phyloP scores from a whole-genome alignment of 2,113 vertebrate genomes.

The Microcebus murinus region DNA sequence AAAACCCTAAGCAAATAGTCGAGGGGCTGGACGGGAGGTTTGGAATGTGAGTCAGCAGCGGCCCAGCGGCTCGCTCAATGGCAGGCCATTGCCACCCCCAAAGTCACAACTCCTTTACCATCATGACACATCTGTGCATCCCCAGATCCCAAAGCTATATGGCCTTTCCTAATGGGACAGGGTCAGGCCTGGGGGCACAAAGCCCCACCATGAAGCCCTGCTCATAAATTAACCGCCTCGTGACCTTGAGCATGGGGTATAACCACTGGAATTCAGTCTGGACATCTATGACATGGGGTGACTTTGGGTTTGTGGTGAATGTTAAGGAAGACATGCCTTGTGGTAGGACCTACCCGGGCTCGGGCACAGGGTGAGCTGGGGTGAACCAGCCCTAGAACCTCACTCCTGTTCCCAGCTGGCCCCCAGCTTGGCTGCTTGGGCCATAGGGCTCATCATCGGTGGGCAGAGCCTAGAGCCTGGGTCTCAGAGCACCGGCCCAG shows the following conservation, averaged over 20 bases:
- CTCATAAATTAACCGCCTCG: neutral
- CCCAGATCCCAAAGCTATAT: neutral
- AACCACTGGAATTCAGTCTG: neutral
- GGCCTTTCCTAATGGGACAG: rapidly evolving
- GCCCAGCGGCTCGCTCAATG: rapidly evolving
- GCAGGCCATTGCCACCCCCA: rapidly evolving
- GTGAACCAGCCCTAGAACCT: neutral
- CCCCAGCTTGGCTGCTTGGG: neutral
- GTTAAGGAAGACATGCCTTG: rapidly evolving
- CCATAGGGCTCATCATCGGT: rapidly evolving
- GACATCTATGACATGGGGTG: neutral
- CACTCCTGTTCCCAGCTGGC: neutral
- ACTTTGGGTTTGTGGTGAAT: neutral
- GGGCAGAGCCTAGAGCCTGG: neutral
- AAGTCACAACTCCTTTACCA: neutral
- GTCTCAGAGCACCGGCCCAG: rapidly evolving
- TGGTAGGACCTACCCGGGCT: no score
- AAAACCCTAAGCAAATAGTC: conserved; percentile 5
- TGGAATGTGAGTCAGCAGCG: rapidly evolving
- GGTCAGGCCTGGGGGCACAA: neutral
- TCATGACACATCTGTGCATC: rapidly evolving
- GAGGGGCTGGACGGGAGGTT: neutral
- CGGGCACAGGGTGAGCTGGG: neutral
- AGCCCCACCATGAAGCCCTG: no score
- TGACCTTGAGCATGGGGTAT: rapidly evolving